These are phyloP conservation scores for Diuraphis noxia DNA, from an alignment of 1,140 invertebrate species.

Conservation along the genomic window DNA sequence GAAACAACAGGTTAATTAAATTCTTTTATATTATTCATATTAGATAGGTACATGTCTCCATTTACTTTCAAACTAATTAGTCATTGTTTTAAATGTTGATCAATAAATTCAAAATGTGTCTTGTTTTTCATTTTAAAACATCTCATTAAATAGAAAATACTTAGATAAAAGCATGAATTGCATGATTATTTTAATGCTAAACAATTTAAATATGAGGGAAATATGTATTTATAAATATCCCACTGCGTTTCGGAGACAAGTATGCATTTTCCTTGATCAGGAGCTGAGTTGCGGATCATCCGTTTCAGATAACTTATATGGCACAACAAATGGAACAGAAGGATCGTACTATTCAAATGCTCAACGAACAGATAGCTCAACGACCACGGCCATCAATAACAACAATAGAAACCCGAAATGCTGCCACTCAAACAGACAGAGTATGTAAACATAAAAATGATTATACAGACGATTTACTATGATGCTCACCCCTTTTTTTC, in stretches of 20 bases:
- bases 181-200: conserved; percentile 38
- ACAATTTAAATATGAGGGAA: conserved; percentile 26
- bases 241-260: conserved; percentile 37
- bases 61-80: background rate
- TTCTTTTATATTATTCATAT: background rate
- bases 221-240: conserved; percentile 21
- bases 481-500: background rate
- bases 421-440: conserved; percentile 75
- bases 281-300: conserved; percentile 48
- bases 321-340: conserved; percentile 71
- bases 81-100: background rate
- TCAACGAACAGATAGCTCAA: conserved; percentile 65
- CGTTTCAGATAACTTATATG: conserved; percentile 60
- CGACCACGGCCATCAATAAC: conserved; percentile 57
- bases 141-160: conserved; percentile 12
- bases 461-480: background rate
- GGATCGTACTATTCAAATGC: conserved; percentile 69
- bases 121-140: conserved; percentile 3
- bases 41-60: conserved; percentile 33
- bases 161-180: conserved; percentile 41
- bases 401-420: conserved; percentile 64
- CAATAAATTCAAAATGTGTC: conserved; percentile 50
- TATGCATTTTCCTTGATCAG: conserved; percentile 49
- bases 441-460: conserved; percentile 60
- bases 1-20: conserved; percentile 52